Evolutionary conservation across 1,140 invertebrate genomes (phyloP).

Genomic region (Sipha flava): DNA sequence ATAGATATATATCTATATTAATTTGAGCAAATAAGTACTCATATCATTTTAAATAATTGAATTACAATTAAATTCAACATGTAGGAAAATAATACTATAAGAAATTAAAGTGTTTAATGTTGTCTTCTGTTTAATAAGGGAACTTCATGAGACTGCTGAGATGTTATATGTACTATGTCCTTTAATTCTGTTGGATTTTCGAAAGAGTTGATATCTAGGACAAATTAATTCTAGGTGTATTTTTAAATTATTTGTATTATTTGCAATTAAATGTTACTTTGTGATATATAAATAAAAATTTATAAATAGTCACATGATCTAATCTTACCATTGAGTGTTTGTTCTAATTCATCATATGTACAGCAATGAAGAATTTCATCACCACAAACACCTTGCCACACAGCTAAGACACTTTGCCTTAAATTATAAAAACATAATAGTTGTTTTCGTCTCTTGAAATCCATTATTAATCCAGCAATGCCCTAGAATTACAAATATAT

Average conservation of each 20-base stretch:
- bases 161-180: slow-evolving; percentile 10
- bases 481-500: slow-evolving; percentile 45
- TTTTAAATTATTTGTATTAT: neutral
- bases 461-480: slow-evolving; percentile 61
- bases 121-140: slow-evolving; percentile 17
- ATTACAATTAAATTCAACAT: neutral
- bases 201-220: neutral
- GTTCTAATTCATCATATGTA: slow-evolving; percentile 46
- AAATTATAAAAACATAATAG: slow-evolving; percentile 54
- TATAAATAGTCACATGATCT: neutral
- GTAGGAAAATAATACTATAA: neutral
- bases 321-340: slow-evolving; percentile 8
- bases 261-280: neutral
- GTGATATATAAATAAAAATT: neutral
- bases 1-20: neutral
- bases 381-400: slow-evolving; percentile 50
- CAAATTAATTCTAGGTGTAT: neutral
- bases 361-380: slow-evolving; percentile 43
- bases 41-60: neutral
- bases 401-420: slow-evolving; percentile 48
- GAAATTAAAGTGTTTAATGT: neutral
- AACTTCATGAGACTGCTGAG: neutral
- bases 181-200: neutral
- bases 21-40: neutral
- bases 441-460: slow-evolving; percentile 60